phyloP scores from a whole-genome alignment of 2,888 invertebrate genomes.

The Eilema griseolum region DNA sequence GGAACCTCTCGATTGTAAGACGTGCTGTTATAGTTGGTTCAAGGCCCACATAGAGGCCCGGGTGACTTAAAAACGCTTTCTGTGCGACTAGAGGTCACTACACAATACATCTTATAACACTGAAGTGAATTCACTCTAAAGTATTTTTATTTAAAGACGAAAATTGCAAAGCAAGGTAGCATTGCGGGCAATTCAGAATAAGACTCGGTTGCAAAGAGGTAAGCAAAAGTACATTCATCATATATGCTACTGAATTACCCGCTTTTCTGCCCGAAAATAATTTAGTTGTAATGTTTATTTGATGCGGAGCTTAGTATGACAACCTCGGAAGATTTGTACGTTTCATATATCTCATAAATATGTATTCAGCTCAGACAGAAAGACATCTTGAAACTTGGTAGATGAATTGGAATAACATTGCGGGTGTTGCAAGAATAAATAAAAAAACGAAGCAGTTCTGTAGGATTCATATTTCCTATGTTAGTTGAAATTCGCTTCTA shows the following conservation, averaged over 20 bases:
- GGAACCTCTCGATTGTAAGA: too few relatives aligned
- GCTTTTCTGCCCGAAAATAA: neutral
- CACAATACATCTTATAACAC: too few relatives aligned
- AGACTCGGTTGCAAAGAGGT: neutral
- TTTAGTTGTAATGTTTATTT: neutral
- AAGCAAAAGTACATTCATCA: neutral
- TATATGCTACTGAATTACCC: neutral
- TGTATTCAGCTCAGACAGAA: neutral
- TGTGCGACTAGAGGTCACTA: too few relatives aligned
- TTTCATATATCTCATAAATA: conserved; percentile 10
- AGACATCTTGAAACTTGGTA: neutral
- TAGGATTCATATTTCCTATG: too few relatives aligned
- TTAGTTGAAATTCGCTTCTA: neutral
- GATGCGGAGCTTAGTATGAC: conserved; percentile 1
- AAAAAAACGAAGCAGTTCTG: too few relatives aligned
- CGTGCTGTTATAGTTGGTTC: too few relatives aligned
- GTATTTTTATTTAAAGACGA: too few relatives aligned
- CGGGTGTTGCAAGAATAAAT: neutral
- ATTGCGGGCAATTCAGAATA: neutral
- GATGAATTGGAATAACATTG: neutral
- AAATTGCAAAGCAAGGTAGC: neutral
- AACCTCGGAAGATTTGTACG: conserved; percentile 5
- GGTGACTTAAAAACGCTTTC: too few relatives aligned
- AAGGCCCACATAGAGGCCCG: too few relatives aligned
- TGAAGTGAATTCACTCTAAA: too few relatives aligned